phyloP scores from a whole-genome alignment of 2,888 invertebrate species.

The Nemoura dubitans region DNA sequence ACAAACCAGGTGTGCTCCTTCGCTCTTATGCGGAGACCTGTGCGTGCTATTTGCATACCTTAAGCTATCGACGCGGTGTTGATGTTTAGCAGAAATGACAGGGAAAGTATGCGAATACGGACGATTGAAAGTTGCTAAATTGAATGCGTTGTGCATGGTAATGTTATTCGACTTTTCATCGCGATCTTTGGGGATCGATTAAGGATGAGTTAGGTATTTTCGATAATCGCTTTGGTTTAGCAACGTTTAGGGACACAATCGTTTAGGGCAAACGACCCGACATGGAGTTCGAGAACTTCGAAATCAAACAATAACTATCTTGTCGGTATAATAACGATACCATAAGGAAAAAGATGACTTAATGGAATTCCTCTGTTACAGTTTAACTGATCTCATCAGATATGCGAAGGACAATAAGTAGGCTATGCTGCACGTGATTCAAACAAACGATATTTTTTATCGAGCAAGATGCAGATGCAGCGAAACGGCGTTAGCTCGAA shows the following conservation, averaged over 20 bases:
- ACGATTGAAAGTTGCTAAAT: conserved; percentile 4
- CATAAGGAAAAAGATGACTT: neutral
- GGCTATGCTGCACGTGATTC: conserved; percentile 10
- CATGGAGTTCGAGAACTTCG: neutral
- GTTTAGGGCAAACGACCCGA: neutral
- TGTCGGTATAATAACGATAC: neutral
- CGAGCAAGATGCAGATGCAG: conserved; percentile 17
- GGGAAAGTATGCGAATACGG: neutral
- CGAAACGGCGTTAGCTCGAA: neutral
- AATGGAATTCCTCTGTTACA: neutral
- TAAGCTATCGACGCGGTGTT: neutral
- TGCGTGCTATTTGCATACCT: neutral
- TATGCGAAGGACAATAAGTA: conserved; percentile 3
- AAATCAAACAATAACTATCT: neutral
- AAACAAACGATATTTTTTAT: neutral
- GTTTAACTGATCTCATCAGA: neutral
- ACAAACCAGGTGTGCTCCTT: neutral
- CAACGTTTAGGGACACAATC: neutral
- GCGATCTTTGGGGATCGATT: neutral
- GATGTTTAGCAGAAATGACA: conserved; percentile 3
- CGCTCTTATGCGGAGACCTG: neutral
- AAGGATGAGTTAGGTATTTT: neutral
- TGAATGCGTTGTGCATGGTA: neutral
- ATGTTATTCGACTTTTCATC: neutral
- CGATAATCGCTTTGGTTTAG: neutral